These are phyloP conservation scores for Anisognathus igniventris DNA, from an alignment of 2,797 vertebrate genomes.

Conservation along the genomic window DNA sequence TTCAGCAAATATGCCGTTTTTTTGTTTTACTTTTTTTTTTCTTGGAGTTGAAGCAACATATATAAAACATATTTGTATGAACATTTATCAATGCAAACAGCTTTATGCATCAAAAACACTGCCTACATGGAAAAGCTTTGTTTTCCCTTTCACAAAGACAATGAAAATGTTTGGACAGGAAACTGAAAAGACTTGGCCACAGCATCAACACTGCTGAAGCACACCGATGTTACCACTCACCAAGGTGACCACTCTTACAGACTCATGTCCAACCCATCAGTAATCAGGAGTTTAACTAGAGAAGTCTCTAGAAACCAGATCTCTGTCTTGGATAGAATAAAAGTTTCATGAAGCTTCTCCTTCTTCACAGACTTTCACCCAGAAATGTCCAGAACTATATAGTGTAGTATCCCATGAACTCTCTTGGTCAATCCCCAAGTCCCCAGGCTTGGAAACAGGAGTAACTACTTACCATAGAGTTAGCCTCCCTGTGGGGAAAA, in stretches of 20 bases:
- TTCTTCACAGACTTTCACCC: background rate
- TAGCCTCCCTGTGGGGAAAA: background rate
- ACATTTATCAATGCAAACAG: background rate
- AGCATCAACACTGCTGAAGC: background rate
- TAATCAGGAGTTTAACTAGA: background rate
- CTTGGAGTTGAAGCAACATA: background rate
- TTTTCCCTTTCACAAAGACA: background rate
- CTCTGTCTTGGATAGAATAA: background rate
- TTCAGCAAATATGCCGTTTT: rapidly evolving
- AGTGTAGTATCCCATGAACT: background rate
- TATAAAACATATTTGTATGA: background rate
- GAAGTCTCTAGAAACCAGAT: background rate
- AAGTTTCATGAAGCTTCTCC: background rate
- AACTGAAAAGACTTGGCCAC: background rate
- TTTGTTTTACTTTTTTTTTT: background rate
- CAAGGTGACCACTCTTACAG: background rate
- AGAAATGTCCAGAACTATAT: background rate
- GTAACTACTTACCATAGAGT: background rate
- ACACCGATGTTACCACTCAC: background rate
- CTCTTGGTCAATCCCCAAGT: background rate
- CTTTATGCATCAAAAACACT: background rate
- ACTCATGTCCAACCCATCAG: background rate
- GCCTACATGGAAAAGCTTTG: background rate
- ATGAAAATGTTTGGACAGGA: background rate
- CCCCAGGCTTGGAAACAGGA: background rate